A percentile compares a stretch with the other conserved stretches of the same genome.
Conservation (phyloP, 2,888 invertebrate genomes). For the Euplexia lucipara region DNA sequence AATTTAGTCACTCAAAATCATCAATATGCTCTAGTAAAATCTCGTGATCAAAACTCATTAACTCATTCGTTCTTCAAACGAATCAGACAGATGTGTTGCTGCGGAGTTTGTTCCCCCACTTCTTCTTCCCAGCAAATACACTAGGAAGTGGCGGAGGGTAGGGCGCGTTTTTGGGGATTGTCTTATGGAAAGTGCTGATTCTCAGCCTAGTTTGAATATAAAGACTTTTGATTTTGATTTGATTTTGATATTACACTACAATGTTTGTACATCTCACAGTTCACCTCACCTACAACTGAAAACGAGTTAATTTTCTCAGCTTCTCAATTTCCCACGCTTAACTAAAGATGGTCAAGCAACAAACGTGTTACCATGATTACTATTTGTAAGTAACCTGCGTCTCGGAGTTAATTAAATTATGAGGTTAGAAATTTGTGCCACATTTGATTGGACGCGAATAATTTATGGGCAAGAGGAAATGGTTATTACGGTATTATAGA, state of each 20-base stretch:
- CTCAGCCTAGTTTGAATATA: too few relatives aligned
- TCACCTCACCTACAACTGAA: background rate
- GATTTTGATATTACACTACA: background rate
- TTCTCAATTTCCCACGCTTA: slow-evolving; percentile 31
- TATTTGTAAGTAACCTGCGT: slow-evolving; percentile 5
- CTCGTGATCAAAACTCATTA: too few relatives aligned
- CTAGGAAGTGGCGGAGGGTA: too few relatives aligned
- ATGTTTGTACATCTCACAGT: background rate
- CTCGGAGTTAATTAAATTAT: slow-evolving; percentile 44
- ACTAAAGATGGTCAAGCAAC: background rate
- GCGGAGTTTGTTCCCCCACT: too few relatives aligned
- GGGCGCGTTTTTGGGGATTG: too few relatives aligned
- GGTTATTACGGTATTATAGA: background rate
- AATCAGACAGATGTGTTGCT: too few relatives aligned
- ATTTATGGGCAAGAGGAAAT: slow-evolving; percentile 32
- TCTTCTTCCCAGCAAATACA: too few relatives aligned
- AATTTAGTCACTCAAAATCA: too few relatives aligned
- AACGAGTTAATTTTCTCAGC: slow-evolving; percentile 11
- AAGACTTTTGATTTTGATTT: too few relatives aligned
- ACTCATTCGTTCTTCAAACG: too few relatives aligned
- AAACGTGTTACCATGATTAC: slow-evolving; percentile 39
- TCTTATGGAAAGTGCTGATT: too few relatives aligned
- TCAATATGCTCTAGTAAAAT: too few relatives aligned
- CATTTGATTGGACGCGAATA: slow-evolving; percentile 23
- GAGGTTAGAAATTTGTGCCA: slow-evolving; percentile 19